Base-by-base conservation (phyloP, 2,113 vertebrate species). In the Peromyscus leucopus region DNA sequence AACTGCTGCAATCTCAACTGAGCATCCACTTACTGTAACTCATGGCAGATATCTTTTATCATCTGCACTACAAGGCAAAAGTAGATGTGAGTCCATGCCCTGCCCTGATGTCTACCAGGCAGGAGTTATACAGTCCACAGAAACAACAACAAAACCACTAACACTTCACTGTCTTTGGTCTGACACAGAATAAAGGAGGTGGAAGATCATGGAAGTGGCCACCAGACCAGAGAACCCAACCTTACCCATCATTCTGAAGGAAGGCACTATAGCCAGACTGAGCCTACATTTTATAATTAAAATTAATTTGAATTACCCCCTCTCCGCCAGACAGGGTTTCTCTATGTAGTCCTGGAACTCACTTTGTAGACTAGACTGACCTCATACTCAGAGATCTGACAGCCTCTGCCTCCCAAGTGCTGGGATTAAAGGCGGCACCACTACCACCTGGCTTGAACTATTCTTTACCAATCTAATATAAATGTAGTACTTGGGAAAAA, bases 381-480 rank as follows among this genome's bases (percentile, higher is more conserved):
- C n/a, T 72, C n/a, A 21, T 21, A 72, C 36, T 74, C 71, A 72
- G 36, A 72, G 71, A 72, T n/a, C 17, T 21, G 71, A 7, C 17
- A 9, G 16, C 71, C 71, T 72, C n/a, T 72, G 69, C 36, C 36
- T 72, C 7, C 69, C 36, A 72, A n/a, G 36, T 72, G 16, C 17
- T 39, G 19, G 69, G 36, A 72, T 72, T 72, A 72, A 72, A 72
- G n/a, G n/a, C n/a, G n/a, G n/a, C n/a, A n/a, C 71, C 3, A 9
- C 71, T 7, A 71, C 36, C 1, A n/a, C n/a, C 71, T 74, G 71
- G 17, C 36, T 55, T 88, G 55, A 92, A 72, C 69, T 63, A 89
- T 55, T 74, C 16, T 80, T 80, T 74, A 91, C 10, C 55, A 75
- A 75, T 85, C 82, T 65, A 89, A 94, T 51, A n/a, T 92, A 92